Conservation (phyloP, 2,113 vertebrate species). For the Gobiocypris rarus region DNA sequence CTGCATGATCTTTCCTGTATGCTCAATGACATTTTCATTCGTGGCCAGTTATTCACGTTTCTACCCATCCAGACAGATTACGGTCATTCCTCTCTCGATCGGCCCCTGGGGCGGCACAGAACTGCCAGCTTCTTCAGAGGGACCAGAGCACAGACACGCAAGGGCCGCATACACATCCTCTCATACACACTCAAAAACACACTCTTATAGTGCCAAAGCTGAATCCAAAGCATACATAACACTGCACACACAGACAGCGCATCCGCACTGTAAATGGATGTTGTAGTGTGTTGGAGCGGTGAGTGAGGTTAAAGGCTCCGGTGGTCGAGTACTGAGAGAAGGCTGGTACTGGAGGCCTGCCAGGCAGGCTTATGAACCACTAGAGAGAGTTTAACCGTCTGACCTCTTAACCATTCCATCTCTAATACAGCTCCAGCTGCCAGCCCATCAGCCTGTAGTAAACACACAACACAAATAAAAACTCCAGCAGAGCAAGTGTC, state of each 20-base stretch:
- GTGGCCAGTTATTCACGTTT: conserved; percentile 67
- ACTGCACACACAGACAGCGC: neutral
- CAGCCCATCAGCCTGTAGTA: conserved; percentile 44
- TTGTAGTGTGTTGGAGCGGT: conserved; percentile 4
- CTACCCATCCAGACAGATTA: conserved; percentile 66
- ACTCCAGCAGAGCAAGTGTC: conserved; percentile 36
- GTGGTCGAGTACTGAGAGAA: conserved; percentile 7
- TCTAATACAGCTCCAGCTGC: conserved; percentile 28
- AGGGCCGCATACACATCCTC: conserved; percentile 45
- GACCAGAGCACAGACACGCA: conserved; percentile 57
- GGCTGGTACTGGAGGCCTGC: conserved; percentile 47
- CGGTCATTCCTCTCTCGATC: conserved; percentile 49
- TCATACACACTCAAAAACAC: no score
- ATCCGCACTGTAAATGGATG: neutral
- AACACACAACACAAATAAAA: conserved; percentile 48
- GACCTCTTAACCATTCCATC: conserved; percentile 53
- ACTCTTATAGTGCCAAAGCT: neutral
- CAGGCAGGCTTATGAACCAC: conserved; percentile 49
- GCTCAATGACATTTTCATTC: conserved; percentile 73
- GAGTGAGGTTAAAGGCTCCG: conserved; percentile 51
- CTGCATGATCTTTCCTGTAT: conserved; percentile 60
- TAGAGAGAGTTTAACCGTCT: conserved; percentile 53
- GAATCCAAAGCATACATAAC: neutral
- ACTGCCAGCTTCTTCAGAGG: conserved; percentile 48
- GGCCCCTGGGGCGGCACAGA: conserved; percentile 49